Conservation (phyloP, 2,888 invertebrate species). For the Trichogramma evanescens region DNA sequence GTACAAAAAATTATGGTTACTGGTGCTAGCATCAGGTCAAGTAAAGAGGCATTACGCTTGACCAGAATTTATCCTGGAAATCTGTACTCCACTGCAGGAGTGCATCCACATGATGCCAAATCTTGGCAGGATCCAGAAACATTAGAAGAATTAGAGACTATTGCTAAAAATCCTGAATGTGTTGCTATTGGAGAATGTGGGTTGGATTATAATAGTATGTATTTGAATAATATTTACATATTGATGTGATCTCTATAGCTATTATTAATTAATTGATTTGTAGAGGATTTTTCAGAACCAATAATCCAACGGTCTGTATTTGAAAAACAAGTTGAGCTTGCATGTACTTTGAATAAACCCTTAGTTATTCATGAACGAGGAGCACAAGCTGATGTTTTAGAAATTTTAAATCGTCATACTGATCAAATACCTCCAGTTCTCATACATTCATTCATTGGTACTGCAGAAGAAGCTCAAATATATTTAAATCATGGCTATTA, state of each 20-base stretch:
- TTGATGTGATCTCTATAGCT: neutral
- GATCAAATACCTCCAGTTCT: conserved; percentile 70
- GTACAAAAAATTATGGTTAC: conserved; percentile 93
- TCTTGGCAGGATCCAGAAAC: conserved; percentile 64
- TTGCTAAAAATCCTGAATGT: conserved; percentile 78
- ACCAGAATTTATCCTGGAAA: conserved; percentile 85
- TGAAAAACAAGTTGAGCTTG: conserved; percentile 79
- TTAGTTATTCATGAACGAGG: conserved; percentile 87
- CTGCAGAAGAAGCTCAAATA: conserved; percentile 71
- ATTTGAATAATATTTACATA: neutral
- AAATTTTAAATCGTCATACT: conserved; percentile 57
- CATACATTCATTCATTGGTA: conserved; percentile 87
- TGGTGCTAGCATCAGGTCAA: conserved; percentile 80
- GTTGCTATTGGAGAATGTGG: conserved; percentile 93
- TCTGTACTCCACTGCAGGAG: conserved; percentile 84
- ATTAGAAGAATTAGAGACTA: conserved; percentile 58
- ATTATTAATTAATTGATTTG: neutral
- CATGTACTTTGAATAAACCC: conserved; percentile 79
- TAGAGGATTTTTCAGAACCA: conserved; percentile 78
- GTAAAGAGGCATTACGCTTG: conserved; percentile 82
- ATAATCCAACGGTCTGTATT: conserved; percentile 80
- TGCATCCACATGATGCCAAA: conserved; percentile 91
- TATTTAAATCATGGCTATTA: conserved; percentile 83
- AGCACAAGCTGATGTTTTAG: conserved; percentile 77
- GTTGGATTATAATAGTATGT: conserved; percentile 75